These are phyloP conservation scores for Scyliorhinus canicula DNA, from an alignment of 2,797 vertebrate genomes.

Conservation along the genomic window DNA sequence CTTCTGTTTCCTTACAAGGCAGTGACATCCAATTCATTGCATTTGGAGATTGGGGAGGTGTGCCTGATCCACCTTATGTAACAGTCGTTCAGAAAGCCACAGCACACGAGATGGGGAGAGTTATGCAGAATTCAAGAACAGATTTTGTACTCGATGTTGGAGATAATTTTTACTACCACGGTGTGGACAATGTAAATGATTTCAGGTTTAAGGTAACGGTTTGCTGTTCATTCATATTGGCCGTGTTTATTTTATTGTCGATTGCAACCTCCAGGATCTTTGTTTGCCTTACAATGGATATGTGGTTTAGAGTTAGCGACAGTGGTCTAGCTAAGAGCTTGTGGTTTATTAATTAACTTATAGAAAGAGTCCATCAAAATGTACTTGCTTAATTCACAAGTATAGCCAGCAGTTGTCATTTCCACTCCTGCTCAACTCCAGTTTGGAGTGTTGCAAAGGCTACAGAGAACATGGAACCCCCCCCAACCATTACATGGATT, in stretches of 20 bases:
- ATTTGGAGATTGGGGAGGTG: constrained; percentile 58
- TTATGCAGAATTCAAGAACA: constrained; percentile 46
- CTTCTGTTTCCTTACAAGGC: background rate
- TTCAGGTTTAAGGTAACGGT: constrained; percentile 54
- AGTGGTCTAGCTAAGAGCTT: no score
- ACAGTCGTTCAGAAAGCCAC: constrained; percentile 48
- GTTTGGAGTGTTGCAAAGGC: no score
- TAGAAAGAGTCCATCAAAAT: no score
- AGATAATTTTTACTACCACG: constrained; percentile 56
- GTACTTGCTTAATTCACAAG: no score
- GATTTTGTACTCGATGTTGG: constrained; percentile 60
- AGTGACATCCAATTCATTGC: constrained; percentile 49
- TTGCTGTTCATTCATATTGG: background rate
- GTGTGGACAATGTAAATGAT: constrained; percentile 53
- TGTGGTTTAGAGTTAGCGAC: no score
- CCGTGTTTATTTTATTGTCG: no score
- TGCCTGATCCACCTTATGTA: constrained; percentile 50
- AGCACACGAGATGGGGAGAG: constrained; percentile 48
- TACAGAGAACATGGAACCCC: no score
- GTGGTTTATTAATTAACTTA: no score
- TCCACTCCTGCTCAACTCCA: background rate
- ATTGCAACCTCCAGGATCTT: no score
- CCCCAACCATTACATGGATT: background rate
- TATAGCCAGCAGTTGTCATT: background rate
- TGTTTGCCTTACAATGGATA: no score